Evolutionary conservation across 2,113 vertebrate species (phyloP).

Genomic region (Hystrix brachyura): DNA sequence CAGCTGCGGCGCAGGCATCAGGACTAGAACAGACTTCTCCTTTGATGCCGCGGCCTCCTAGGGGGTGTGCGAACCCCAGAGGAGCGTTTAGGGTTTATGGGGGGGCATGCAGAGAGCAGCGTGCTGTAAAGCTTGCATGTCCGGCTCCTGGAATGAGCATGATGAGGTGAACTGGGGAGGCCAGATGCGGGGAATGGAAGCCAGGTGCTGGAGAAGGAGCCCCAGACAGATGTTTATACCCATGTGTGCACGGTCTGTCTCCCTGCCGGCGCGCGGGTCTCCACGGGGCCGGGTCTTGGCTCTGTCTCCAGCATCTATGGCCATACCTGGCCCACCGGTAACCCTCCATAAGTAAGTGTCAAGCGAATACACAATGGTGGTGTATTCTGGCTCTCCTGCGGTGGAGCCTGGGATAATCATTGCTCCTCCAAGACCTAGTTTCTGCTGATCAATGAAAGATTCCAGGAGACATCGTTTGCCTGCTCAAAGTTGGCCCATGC

Average conservation of each 20-base stretch:
- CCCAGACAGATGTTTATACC: not conserved
- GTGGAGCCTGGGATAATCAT: not conserved
- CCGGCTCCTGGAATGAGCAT: conserved; percentile 67
- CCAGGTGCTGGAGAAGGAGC: not conserved
- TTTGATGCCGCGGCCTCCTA: conserved; percentile 73
- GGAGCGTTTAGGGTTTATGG: conserved; percentile 76
- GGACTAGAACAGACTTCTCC: conserved; percentile 79
- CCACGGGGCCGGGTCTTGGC: not conserved
- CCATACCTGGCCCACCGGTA: too few species aligned
- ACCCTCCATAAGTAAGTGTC: not conserved
- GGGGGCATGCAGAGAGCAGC: conserved; percentile 54
- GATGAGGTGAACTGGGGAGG: fast-evolving
- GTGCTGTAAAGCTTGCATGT: not conserved
- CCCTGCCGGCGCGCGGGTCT: conserved; percentile 33
- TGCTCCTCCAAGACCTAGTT: not conserved
- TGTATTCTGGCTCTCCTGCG: not conserved
- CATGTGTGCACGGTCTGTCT: not conserved
- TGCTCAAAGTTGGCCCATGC: not conserved
- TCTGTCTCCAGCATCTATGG: not conserved
- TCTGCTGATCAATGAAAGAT: not conserved
- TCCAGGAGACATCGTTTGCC: not conserved
- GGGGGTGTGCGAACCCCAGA: conserved; percentile 68
- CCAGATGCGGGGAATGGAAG: conserved; percentile 51
- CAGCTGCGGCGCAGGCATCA: conserved; percentile 77
- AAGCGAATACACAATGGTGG: not conserved